Evolutionary conservation across 2,797 vertebrate genomes (phyloP).

Genomic region (Chaunax sp.): DNA sequence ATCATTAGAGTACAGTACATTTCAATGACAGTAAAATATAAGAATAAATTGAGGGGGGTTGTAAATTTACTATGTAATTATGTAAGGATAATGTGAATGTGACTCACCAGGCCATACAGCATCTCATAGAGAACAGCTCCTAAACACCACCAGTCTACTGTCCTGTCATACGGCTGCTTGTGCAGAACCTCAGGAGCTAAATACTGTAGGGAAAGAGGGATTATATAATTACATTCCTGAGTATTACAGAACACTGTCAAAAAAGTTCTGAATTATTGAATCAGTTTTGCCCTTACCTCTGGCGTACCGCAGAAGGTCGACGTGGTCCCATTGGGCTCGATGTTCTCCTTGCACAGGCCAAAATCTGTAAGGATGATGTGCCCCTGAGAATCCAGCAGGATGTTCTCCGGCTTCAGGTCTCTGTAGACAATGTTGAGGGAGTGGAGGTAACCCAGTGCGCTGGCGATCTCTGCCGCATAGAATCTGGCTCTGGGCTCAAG

Average conservation of each 20-base stretch:
- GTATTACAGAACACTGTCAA: background rate
- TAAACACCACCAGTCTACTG: slow-evolving; percentile 99
- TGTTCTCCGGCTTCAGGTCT: slow-evolving; percentile 99
- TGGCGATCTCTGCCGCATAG: slow-evolving; percentile 97
- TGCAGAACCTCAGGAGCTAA: slow-evolving; percentile 97
- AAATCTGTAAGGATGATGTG: slow-evolving; percentile 99
- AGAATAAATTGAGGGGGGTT: background rate
- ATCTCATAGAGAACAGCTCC: slow-evolving; percentile 98
- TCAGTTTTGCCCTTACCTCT: slow-evolving; percentile 84
- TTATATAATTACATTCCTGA: background rate
- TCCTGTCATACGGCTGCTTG: slow-evolving; percentile 98
- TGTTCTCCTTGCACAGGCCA: slow-evolving; percentile 99
- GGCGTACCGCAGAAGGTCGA: slow-evolving; percentile 99
- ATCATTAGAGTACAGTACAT: no score
- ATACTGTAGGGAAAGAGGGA: slow-evolving; percentile 85
- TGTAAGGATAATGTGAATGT: background rate
- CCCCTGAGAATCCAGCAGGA: slow-evolving; percentile 96
- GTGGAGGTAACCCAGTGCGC: slow-evolving; percentile 97
- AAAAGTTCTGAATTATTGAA: rapidly evolving
- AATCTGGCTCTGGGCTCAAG: slow-evolving; percentile 96
- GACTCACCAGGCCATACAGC: slow-evolving; percentile 97
- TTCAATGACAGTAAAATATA: background rate
- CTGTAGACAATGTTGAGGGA: slow-evolving; percentile 98
- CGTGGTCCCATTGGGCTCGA: slow-evolving; percentile 96
- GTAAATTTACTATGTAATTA: background rate